Percentiles rank a stretch among this genome's conserved stretches.
These are phyloP conservation scores for Drosophila kepulauana DNA, from an alignment of 1,140 invertebrate genomes.

Conservation along the genomic window DNA sequence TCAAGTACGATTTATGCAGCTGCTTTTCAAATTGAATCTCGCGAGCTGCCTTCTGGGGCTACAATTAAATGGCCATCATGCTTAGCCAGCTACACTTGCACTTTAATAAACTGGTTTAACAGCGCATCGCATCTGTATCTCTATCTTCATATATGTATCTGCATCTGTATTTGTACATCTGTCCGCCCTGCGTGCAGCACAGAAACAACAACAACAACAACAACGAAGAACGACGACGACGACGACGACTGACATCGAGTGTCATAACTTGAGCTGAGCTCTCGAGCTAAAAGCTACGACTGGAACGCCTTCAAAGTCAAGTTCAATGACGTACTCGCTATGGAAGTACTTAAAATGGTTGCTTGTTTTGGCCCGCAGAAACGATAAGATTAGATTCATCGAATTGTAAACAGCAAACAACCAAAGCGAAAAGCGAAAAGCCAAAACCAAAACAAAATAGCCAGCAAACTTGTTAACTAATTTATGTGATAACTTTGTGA, in stretches of 20 bases:
- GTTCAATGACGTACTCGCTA: constrained; percentile 53
- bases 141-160: constrained; percentile 7
- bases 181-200: constrained; percentile 35
- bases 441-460: constrained; percentile 11
- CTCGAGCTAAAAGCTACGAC: constrained; percentile 22
- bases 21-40: constrained; percentile 42
- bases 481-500: constrained; percentile 45
- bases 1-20: constrained; percentile 41
- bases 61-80: constrained; percentile 55
- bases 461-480: constrained; percentile 39
- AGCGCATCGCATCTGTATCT: constrained; percentile 25
- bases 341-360: constrained; percentile 45
- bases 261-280: constrained; percentile 51
- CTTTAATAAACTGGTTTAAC: constrained; percentile 49
- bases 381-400: constrained; percentile 44
- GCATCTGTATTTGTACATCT: constrained; percentile 29
- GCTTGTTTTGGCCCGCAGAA: constrained; percentile 31
- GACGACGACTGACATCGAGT: constrained; percentile 40
- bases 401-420: constrained; percentile 4
- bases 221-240: too few species aligned
- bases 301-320: constrained; percentile 56
- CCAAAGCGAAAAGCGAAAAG: too few species aligned
- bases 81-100: constrained; percentile 47
- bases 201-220: too few species aligned
- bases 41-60: constrained; percentile 33